A percentile compares a stretch with the other conserved stretches of the same genome.
Conservation (phyloP, 2,888 invertebrate genomes). For the Diaprepes abbreviatus region DNA sequence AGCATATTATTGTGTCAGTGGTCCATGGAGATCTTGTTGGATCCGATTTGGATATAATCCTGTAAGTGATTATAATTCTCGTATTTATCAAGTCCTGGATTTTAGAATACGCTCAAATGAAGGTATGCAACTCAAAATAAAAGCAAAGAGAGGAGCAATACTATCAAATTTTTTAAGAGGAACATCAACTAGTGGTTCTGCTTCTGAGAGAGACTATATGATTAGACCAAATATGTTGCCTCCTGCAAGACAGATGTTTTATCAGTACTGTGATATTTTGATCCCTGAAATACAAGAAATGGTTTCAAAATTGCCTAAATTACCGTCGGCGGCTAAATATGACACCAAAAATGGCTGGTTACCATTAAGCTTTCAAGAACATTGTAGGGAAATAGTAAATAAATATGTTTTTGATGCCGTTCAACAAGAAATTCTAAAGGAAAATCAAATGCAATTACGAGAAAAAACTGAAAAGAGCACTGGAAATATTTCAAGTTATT, state of each 20-base stretch:
- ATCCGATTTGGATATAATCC: constrained; percentile 94
- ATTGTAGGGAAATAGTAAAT: constrained; percentile 81
- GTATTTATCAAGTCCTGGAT: constrained; percentile 91
- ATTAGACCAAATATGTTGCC: constrained; percentile 83
- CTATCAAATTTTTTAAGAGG: constrained; percentile 5
- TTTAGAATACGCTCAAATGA: constrained; percentile 78
- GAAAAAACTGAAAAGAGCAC: neutral
- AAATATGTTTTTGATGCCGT: constrained; percentile 64
- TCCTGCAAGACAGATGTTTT: constrained; percentile 88
- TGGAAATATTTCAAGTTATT: constrained; percentile 48
- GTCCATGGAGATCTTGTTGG: constrained; percentile 96
- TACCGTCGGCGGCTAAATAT: constrained; percentile 73
- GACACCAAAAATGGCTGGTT: constrained; percentile 86
- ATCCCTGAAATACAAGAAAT: constrained; percentile 85
- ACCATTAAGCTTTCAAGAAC: constrained; percentile 77
- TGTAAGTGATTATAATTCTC: constrained; percentile 80
- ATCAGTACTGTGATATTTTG: constrained; percentile 88
- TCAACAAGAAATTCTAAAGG: constrained; percentile 55
- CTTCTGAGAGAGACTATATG: constrained; percentile 70
- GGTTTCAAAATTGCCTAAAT: constrained; percentile 76
- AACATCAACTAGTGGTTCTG: constrained; percentile 58
- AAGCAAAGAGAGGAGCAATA: constrained; percentile 65
- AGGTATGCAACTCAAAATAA: constrained; percentile 69
- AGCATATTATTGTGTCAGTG: constrained; percentile 88
- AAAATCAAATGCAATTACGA: constrained; percentile 35